These are phyloP conservation scores for Shinisaurus crocodilurus DNA, from an alignment of 2,113 vertebrate genomes.

Conservation along the genomic window DNA sequence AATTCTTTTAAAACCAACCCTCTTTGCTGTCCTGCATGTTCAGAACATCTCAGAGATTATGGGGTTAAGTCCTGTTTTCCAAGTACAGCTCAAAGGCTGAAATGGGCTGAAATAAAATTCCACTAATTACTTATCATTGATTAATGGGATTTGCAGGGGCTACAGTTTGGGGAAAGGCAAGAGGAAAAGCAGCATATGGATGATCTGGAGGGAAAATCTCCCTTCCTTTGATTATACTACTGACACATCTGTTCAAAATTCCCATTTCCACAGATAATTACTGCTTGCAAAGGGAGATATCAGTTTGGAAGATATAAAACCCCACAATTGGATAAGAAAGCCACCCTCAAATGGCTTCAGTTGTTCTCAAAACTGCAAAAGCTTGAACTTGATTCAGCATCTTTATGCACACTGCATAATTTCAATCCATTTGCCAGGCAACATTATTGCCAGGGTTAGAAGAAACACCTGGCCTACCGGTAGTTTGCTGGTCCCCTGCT, in stretches of 20 bases:
- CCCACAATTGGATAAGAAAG: not conserved
- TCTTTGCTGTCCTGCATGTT: not conserved
- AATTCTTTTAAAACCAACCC: not conserved
- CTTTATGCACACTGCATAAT: not conserved
- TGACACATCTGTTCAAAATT: constrained; percentile 16
- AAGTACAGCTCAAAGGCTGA: not conserved
- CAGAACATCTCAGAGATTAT: not conserved
- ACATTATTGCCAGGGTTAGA: not conserved
- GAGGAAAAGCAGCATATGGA: constrained; percentile 18
- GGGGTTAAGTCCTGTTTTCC: not conserved
- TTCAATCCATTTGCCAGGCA: not conserved
- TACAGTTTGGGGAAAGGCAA: not conserved
- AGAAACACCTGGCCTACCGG: not conserved
- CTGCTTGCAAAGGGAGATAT: not conserved
- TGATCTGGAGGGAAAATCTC: not conserved
- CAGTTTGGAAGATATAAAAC: not conserved
- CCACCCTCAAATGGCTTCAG: not conserved
- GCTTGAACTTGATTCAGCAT: not conserved
- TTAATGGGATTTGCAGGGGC: not conserved
- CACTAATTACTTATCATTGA: constrained; percentile 3
- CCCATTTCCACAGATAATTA: not conserved
- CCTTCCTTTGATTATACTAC: constrained; percentile 3
- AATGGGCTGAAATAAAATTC: not conserved
- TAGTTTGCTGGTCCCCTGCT: not conserved
- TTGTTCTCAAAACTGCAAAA: not conserved